A percentile compares a stretch with the other conserved stretches of the same genome.
These are phyloP conservation scores for Tachyglossus aculeatus DNA, from an alignment of 2,797 vertebrate species.

Conservation along the genomic window DNA sequence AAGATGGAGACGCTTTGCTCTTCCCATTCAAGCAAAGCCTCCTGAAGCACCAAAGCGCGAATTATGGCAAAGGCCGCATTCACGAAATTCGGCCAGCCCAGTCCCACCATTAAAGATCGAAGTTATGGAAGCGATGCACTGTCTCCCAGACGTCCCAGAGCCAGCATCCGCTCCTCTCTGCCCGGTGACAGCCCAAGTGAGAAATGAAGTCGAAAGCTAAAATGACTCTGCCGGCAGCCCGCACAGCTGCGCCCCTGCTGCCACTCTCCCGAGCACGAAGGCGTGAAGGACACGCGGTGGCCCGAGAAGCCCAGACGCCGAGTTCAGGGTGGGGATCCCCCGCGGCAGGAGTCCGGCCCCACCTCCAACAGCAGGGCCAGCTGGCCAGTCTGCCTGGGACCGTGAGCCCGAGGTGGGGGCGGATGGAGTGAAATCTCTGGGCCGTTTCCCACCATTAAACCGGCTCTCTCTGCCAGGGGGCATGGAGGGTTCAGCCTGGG, in stretches of 20 bases:
- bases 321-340: not conserved
- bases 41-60: not conserved
- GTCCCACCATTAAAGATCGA: not conserved
- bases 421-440: too few species aligned
- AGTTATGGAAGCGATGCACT: accelerated
- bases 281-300: not conserved
- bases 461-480: too few species aligned
- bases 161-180: not conserved
- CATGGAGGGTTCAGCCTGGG: too few species aligned
- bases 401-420: too few species aligned
- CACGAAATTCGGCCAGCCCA: not conserved
- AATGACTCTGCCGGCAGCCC: not conserved
- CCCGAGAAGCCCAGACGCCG: not conserved
- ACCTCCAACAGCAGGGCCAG: not conserved
- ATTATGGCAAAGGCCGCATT: not conserved
- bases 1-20: not conserved
- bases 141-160: not conserved
- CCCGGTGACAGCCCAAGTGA: accelerated
- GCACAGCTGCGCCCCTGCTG: not conserved
- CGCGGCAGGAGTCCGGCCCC: too few species aligned
- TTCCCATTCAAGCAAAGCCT: not conserved
- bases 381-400: too few species aligned
- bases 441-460: too few species aligned
- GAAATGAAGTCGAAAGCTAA: not conserved
- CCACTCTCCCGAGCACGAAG: not conserved